Evolutionary conservation across 2,888 invertebrate genomes (phyloP), one percentile per base, ranked within the genome.

Genomic region (Metellina segmentata): DNA sequence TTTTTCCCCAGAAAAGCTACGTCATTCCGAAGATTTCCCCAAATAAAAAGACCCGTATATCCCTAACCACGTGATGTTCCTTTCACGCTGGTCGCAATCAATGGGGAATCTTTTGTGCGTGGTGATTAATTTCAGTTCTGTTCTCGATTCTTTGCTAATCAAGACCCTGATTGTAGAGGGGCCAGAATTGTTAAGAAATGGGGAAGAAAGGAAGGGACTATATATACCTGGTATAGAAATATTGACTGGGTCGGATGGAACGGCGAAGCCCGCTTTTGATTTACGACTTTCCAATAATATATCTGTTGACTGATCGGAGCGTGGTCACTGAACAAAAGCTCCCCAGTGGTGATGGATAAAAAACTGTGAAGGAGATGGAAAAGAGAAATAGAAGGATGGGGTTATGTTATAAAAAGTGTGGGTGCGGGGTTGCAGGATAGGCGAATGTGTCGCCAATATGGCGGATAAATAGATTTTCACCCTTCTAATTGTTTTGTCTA

Each of bases 201-300:
- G 83, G 19, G 52, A 75, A 74, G 53, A 75, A 85, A 85, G 61
- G 61, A 75, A 20, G 53, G 61, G 53, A 86, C 48, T 51, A 86
- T 52, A 78, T 78, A 78, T 86, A 78, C 70, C 77, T 78, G 70
- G 51, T 69, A 78, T 51, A 86, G 86, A 78, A 86, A 78, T 78
- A 86, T 78, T 86, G 86, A 86, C 86, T 13, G 69, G 48, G 86
- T 74, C 49, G 19, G 77, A 69, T 52, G 71, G 72, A 72, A 72
- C 20, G 48, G 78, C 61, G 86, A 78, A 78, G 86, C n/a, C 51
- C 49, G 34, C 72, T 51, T 86, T 86, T 86, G 86, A 86, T 86
- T 86, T 86, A 86, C 78, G 69, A 75, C 86, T 78, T 86, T 86
- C 86, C 86, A 86, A 86, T 86, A 78, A 77, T 86, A 86, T 70